phyloP scores from a whole-genome alignment of 2,797 vertebrate genomes.

The Garrulus glandarius region DNA sequence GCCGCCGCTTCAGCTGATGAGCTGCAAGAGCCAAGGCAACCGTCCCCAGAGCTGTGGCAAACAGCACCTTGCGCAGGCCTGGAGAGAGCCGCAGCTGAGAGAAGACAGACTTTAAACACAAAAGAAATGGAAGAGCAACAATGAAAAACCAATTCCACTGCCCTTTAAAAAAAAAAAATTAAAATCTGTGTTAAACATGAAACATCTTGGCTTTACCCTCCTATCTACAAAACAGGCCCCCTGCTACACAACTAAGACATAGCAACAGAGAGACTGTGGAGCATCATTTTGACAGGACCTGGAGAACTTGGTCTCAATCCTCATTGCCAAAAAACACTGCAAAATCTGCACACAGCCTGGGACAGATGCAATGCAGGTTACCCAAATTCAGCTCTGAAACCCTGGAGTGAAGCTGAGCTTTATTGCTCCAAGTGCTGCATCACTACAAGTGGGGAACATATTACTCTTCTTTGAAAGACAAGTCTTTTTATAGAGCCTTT shows the following conservation, averaged over 20 bases:
- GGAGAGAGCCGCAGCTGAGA: constrained; percentile 91
- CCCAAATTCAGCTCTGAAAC: background rate
- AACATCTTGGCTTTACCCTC: background rate
- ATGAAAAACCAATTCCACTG: background rate
- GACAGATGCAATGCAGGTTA: background rate
- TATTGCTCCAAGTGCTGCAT: background rate
- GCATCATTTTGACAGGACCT: background rate
- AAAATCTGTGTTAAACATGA: background rate
- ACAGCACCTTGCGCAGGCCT: constrained; percentile 92
- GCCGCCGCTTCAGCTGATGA: constrained; percentile 92
- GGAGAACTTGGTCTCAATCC: background rate
- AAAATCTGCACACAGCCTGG: background rate
- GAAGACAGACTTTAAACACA: constrained; percentile 83
- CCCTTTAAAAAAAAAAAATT: background rate
- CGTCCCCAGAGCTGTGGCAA: constrained; percentile 93
- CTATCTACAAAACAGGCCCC: background rate
- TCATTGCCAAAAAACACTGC: background rate
- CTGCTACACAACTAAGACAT: background rate
- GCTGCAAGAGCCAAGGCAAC: constrained; percentile 95
- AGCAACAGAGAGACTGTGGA: background rate
- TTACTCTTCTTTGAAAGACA: background rate
- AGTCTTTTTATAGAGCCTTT: background rate
- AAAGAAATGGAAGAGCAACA: background rate
- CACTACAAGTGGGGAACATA: background rate
- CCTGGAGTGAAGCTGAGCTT: background rate